Conservation (phyloP, 2,797 vertebrate species). For the Poeciliopsis infans region DNA sequence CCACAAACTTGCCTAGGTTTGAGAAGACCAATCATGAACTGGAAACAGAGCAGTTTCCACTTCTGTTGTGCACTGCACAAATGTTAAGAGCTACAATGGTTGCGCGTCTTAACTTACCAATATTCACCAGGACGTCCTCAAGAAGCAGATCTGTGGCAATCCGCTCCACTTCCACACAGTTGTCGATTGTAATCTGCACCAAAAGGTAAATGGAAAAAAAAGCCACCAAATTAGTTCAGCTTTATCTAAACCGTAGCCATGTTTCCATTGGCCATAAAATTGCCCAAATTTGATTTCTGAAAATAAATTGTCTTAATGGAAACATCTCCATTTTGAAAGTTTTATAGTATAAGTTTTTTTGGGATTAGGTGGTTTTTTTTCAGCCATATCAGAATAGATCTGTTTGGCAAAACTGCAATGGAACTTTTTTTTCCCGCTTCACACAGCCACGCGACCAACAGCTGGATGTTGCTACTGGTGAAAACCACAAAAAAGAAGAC, state of each 20-base stretch:
- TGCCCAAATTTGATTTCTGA: too few relatives aligned
- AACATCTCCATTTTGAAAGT: not conserved
- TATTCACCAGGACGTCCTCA: conserved; percentile 76
- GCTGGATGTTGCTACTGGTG: too few relatives aligned
- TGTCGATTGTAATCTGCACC: conserved; percentile 81
- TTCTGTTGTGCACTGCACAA: not conserved
- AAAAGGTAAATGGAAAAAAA: conserved; percentile 2
- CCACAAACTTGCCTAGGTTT: conserved; percentile 74
- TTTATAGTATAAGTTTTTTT: not conserved
- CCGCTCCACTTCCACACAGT: conserved; percentile 83
- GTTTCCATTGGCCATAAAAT: too few relatives aligned
- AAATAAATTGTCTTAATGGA: too few relatives aligned
- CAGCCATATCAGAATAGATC: too few relatives aligned
- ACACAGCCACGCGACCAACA: too few relatives aligned
- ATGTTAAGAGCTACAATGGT: not conserved
- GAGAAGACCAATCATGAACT: not conserved
- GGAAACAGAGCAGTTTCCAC: not conserved
- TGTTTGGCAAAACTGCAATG: too few relatives aligned
- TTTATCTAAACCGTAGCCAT: not conserved
- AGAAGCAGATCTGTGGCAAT: conserved; percentile 80
- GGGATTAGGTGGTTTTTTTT: too few relatives aligned
- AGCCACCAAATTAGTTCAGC: too few relatives aligned
- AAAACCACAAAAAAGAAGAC: too few relatives aligned
- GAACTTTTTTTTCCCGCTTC: too few relatives aligned
- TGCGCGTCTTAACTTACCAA: conserved; percentile 50